Percentiles rank a stretch among this genome's conserved stretches.
These are phyloP conservation scores for Pollenia amentaria DNA, from an alignment of 2,888 invertebrate genomes.

Conservation along the genomic window DNA sequence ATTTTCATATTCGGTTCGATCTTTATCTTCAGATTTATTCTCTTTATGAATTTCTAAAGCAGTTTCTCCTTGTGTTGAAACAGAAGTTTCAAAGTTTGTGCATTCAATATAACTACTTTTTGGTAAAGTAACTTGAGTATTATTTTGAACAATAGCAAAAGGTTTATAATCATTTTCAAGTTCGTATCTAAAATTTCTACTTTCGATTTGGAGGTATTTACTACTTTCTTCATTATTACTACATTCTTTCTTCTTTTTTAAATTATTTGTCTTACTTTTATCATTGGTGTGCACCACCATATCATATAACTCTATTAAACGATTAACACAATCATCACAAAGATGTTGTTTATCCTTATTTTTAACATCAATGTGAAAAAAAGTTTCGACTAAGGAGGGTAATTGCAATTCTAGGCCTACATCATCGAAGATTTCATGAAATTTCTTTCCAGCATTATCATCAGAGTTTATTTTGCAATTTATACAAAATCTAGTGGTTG, in stretches of 20 bases:
- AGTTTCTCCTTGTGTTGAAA: too few species aligned
- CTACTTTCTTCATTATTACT: not conserved
- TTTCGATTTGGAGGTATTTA: not conserved
- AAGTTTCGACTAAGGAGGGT: conserved; percentile 77
- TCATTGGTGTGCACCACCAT: conserved; percentile 77
- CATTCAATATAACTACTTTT: too few species aligned
- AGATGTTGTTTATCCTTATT: conserved; percentile 75
- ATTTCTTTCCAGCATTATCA: conserved; percentile 66
- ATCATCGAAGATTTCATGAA: conserved; percentile 81
- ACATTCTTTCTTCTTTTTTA: not conserved
- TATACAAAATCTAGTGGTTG: conserved; percentile 61
- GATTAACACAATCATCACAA: conserved; percentile 79
- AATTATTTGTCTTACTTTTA: conserved; percentile 15
- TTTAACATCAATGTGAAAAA: conserved; percentile 77
- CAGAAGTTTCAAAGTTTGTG: too few species aligned
- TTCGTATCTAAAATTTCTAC: too few species aligned
- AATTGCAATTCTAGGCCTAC: conserved; percentile 81
- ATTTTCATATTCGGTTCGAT: not conserved
- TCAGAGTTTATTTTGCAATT: conserved; percentile 55
- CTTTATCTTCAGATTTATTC: not conserved
- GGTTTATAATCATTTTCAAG: too few species aligned
- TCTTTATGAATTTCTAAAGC: not conserved
- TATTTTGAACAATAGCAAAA: too few species aligned
- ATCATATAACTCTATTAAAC: conserved; percentile 80
- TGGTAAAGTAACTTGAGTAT: too few species aligned